These are phyloP conservation scores for Mohoua ochrocephala DNA, from an alignment of 2,113 vertebrate genomes.

Conservation along the genomic window DNA sequence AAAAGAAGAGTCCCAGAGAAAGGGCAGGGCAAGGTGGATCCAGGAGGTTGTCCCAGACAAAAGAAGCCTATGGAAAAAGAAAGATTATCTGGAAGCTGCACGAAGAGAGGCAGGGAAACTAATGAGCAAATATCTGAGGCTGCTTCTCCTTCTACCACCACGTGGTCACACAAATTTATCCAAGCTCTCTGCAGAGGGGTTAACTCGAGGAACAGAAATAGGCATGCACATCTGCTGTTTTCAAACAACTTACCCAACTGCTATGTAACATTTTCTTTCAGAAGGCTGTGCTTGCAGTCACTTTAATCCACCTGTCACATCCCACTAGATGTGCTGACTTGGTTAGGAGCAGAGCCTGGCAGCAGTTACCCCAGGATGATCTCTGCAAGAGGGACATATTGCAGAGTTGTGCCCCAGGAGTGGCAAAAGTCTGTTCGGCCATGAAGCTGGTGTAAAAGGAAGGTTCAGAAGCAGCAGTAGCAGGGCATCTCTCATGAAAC, in stretches of 20 bases:
- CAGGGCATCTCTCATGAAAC: not conserved
- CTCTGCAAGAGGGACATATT: not conserved
- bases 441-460: not conserved
- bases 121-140: not conserved
- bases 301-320: not conserved
- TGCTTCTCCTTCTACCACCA: not conserved
- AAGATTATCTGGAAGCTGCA: not conserved
- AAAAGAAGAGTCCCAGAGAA: not conserved
- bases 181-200: not conserved
- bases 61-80: not conserved
- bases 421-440: not conserved
- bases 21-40: not conserved
- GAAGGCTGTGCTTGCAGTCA: not conserved
- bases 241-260: not conserved
- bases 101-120: not conserved
- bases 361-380: not conserved
- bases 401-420: not conserved
- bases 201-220: not conserved
- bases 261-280: not conserved
- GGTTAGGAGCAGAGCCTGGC: not conserved
- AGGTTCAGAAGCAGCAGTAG: not conserved
- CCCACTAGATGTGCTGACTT: rapidly evolving
- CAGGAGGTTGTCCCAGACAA: not conserved
- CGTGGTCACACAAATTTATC: rapidly evolving
- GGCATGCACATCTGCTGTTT: not conserved